A percentile compares a stretch with the other conserved stretches of the same genome.
Conservation (phyloP, 2,797 vertebrate species). For the Liasis olivaceus region DNA sequence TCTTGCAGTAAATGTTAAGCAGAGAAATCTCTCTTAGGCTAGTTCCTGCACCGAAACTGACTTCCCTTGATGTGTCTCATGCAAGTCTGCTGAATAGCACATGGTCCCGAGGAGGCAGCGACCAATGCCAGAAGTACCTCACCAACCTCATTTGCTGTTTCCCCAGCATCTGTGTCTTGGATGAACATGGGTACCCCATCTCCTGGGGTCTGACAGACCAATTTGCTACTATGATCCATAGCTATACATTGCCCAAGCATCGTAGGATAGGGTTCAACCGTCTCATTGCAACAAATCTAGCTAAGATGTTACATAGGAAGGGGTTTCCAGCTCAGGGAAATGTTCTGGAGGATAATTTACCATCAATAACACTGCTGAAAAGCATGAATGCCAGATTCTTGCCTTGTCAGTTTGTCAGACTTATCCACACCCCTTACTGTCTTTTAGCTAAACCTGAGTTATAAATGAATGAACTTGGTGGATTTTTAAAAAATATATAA, state of each 20-base stretch:
- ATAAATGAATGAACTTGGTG: constrained; percentile 5
- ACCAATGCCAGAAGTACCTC: constrained; percentile 54
- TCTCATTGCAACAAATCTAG: constrained; percentile 50
- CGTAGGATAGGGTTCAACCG: constrained; percentile 61
- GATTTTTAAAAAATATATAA: not conserved
- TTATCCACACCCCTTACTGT: constrained; percentile 55
- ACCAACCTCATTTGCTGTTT: constrained; percentile 61
- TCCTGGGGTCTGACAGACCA: constrained; percentile 66
- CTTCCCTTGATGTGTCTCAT: constrained; percentile 55
- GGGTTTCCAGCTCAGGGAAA: constrained; percentile 65
- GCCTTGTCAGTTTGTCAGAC: constrained; percentile 57
- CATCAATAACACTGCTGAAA: constrained; percentile 42
- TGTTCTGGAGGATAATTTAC: constrained; percentile 36
- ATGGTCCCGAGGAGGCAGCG: constrained; percentile 59
- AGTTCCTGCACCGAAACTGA: constrained; percentile 10
- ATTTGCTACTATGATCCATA: constrained; percentile 65
- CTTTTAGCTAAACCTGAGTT: constrained; percentile 22
- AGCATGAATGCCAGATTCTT: constrained; percentile 39
- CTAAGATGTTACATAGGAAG: constrained; percentile 55
- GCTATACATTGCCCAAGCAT: constrained; percentile 63
- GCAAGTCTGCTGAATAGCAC: constrained; percentile 61
- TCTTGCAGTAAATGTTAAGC: not conserved
- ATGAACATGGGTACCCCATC: constrained; percentile 46
- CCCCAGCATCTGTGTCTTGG: constrained; percentile 63
- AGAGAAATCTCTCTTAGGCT: constrained; percentile 32